Conservation (phyloP, 2,888 invertebrate species). For the Tubulanus polymorphus region DNA sequence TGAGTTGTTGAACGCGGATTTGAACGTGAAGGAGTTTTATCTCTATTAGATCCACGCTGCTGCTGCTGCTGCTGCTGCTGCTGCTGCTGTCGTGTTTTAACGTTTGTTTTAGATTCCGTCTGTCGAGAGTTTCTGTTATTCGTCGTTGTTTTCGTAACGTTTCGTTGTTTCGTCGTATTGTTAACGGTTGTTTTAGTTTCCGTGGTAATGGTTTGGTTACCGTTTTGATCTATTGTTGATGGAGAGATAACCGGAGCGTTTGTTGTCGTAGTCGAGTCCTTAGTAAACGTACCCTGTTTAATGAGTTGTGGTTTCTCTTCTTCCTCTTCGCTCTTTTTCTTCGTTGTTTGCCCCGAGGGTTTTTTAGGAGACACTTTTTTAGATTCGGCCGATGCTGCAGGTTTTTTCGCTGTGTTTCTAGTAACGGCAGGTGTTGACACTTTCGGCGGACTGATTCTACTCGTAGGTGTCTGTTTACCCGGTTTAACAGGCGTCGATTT, state of each 20-base stretch:
- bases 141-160: background rate
- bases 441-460: background rate
- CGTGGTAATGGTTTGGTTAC: background rate
- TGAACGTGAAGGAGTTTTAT: background rate
- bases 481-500: no score
- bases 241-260: slow-evolving; percentile 26
- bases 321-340: slow-evolving; percentile 2
- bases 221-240: slow-evolving; percentile 1
- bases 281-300: slow-evolving; percentile 87
- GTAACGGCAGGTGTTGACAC: background rate
- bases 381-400: background rate
- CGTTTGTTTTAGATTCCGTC: background rate
- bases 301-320: slow-evolving; percentile 55
- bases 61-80: background rate
- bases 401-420: background rate
- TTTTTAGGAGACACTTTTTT: background rate
- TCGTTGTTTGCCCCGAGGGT: no score
- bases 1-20: background rate
- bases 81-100: background rate
- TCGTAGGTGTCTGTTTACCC: background rate
- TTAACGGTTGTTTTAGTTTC: slow-evolving; percentile 3
- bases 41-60: background rate
- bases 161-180: background rate
- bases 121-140: background rate
- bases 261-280: slow-evolving; percentile 59